Base-by-base conservation (phyloP, 2,888 invertebrate genomes). In the Hipparchia sbordonii region DNA sequence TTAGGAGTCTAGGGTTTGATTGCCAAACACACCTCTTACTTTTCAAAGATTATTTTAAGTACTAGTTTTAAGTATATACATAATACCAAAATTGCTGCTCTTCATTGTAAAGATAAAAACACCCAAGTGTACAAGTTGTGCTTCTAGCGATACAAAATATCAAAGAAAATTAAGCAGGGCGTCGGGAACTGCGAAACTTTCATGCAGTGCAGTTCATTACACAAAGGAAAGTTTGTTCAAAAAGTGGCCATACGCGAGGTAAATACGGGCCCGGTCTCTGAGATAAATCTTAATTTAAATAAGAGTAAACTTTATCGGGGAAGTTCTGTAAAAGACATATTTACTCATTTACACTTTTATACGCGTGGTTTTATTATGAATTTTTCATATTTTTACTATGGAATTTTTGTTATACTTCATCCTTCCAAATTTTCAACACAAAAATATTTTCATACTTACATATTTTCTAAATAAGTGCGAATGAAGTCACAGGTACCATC, bases 151-250 rank as follows among this genome's bases (percentile, higher is more conserved):
- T 77, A 78, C 79, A 80, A 75, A 80, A 79, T 81, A 80, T 80
- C 76, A 77, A 79, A 82, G 79, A 79, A 81, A 82, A 82, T 83
- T 79, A 70, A 70, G 70, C 72, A 70, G 72, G 67, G 70, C 69
- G 81, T 80, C 74, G 78, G 77, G 79, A 79, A 79, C 77, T 79
- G 76, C 72, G 76, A 72, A 76, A 82, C 80, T 81, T 81, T 78
- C 76, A 79, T 81, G 81, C 82, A 69, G 78, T 82, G 80, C 82
- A 85, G 82, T 84, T 87, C 83, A 87, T 86, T 86, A 86, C 74
- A 83, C 80, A 81, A 79, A 77, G 82, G 83, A 84, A 76, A 75
- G 70, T 75, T 73, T 72, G 54, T 48, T 57, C 72, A 70, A 68
- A 74, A 75, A 67, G 52, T 71, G 70, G 33, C 69, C 61, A 67